phyloP scores from a whole-genome alignment of 2,113 vertebrate species.

The Typhlomys cinereus region DNA sequence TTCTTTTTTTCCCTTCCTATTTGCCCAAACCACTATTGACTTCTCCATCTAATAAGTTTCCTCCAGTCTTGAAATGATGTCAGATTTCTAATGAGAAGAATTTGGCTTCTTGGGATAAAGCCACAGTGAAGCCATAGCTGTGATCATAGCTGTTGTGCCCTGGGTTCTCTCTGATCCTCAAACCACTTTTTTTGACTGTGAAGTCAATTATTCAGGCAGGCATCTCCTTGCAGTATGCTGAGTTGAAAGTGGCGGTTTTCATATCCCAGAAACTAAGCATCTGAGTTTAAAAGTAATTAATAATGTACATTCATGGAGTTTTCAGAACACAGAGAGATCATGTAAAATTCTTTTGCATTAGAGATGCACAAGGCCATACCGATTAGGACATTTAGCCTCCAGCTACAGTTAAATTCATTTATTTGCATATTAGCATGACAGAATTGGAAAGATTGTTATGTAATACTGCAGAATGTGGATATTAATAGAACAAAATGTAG shows the following conservation, averaged over 20 bases:
- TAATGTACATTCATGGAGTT: constrained; percentile 37
- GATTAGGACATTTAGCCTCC: constrained; percentile 71
- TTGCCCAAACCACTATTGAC: not conserved
- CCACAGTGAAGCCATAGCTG: not conserved
- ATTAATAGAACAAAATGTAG: constrained; percentile 73
- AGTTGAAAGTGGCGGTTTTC: constrained; percentile 47
- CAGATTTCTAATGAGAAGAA: constrained; percentile 43
- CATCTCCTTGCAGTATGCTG: not conserved
- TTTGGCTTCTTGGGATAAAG: constrained; percentile 5
- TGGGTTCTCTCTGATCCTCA: not conserved
- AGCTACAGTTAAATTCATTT: constrained; percentile 69
- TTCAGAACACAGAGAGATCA: constrained; percentile 41
- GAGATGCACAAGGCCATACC: constrained; percentile 52
- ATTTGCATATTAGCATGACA: constrained; percentile 78
- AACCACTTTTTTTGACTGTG: not conserved
- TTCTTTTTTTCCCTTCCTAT: not conserved
- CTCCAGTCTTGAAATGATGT: not conserved
- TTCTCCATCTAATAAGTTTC: not conserved
- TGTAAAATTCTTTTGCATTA: constrained; percentile 61
- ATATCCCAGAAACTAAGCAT: constrained; percentile 23
- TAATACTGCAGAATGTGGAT: constrained; percentile 70
- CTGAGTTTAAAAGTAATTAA: constrained; percentile 68
- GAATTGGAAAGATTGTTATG: constrained; percentile 76
- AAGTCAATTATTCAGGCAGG: not conserved
- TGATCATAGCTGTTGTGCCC: too few species aligned